phyloP scores from a whole-genome alignment of 2,797 vertebrate genomes.

The Lacerta viridis region DNA sequence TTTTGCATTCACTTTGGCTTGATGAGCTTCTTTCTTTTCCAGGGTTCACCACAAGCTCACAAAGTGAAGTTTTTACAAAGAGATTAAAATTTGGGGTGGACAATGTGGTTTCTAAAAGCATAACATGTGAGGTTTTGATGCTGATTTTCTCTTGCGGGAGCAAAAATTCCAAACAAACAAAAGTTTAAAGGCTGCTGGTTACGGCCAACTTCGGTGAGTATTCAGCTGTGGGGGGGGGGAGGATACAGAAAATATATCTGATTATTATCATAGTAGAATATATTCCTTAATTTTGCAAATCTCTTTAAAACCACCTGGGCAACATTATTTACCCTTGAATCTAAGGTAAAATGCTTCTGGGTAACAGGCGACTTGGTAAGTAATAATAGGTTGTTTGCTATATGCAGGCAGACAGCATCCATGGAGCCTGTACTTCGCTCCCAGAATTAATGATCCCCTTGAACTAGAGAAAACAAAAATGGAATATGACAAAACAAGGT shows the following conservation, averaged over 20 bases:
- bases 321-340: conserved; percentile 11
- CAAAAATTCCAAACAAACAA: not conserved
- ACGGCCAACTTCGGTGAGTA: not conserved
- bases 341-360: conserved; percentile 2
- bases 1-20: conserved; percentile 29
- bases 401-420: not conserved
- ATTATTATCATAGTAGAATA: not conserved
- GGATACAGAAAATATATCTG: not conserved
- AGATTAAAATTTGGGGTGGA: conserved; percentile 26
- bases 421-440: not conserved
- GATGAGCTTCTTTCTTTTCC: not conserved
- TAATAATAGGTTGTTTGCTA: conserved; percentile 7
- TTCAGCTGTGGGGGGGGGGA: not conserved
- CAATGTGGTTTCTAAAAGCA: conserved; percentile 32
- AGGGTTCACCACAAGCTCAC: not conserved
- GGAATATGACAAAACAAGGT: conserved; percentile 21
- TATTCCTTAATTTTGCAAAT: not conserved
- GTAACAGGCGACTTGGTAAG: not conserved
- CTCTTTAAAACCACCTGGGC: conserved; percentile 16
- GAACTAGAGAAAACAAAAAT: conserved; percentile 6
- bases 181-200: not conserved
- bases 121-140: conserved; percentile 16
- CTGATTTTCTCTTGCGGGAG: not conserved
- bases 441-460: conserved; percentile 28
- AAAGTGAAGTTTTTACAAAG: conserved; percentile 1